Conservation (phyloP, 2,113 vertebrate genomes). For the Gorilla gorilla region DNA sequence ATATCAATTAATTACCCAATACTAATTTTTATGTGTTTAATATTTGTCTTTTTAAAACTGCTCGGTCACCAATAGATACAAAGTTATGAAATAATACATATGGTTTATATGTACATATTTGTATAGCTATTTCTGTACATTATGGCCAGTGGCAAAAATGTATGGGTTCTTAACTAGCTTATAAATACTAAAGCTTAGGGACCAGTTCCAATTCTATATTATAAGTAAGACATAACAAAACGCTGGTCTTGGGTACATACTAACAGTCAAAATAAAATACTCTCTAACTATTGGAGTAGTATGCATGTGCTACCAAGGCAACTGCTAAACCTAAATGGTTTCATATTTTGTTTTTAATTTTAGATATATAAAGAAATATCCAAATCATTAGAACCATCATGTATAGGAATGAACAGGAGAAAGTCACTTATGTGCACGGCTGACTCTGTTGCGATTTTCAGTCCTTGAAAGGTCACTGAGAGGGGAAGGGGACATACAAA, state of each 20-base stretch:
- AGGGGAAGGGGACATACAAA: fast-evolving
- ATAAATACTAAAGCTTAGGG: not conserved
- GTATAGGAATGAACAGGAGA: not conserved
- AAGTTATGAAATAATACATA: not conserved
- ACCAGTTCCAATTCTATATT: not conserved
- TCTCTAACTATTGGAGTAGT: not conserved
- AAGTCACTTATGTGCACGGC: not conserved
- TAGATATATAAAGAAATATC: not conserved
- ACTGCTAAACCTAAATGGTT: not conserved
- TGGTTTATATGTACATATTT: not conserved
- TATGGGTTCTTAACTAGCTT: not conserved
- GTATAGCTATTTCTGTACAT: not conserved
- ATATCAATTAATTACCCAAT: not conserved
- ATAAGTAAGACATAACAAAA: not conserved
- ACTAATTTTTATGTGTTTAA: slow-evolving; percentile 7
- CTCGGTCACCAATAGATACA: not conserved
- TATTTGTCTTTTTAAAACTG: not conserved
- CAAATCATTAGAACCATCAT: not conserved
- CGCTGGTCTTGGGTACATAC: not conserved
- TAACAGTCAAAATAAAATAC: not conserved
- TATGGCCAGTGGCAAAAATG: not conserved
- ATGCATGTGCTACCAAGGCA: not conserved
- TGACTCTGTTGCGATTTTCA: not conserved
- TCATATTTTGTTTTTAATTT: not conserved
- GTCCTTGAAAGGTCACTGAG: not conserved